Evolutionary conservation across 2,797 vertebrate species (phyloP).

Genomic region (Myotis daubentonii): DNA sequence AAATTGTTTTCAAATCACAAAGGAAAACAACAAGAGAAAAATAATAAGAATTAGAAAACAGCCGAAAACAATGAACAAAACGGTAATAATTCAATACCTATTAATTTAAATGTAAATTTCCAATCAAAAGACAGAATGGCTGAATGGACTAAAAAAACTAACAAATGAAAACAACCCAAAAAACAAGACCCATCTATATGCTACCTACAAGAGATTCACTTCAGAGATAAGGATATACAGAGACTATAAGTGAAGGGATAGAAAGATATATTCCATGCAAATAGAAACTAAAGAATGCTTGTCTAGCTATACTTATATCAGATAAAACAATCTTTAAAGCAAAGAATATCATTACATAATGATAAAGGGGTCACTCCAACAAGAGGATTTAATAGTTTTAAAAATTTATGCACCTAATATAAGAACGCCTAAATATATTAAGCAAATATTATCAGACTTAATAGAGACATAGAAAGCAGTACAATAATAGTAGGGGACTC

Average conservation of each 20-base stretch:
- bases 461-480: background rate
- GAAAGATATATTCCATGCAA: background rate
- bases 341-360: background rate
- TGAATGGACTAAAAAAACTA: background rate
- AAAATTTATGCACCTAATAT: background rate
- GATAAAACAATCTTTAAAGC: background rate
- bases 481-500: background rate
- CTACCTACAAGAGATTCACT: background rate
- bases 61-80: background rate
- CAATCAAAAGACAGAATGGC: background rate
- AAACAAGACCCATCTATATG: background rate
- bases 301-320: background rate
- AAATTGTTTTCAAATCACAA: background rate
- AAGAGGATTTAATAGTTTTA: background rate
- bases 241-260: background rate
- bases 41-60: background rate
- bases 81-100: background rate
- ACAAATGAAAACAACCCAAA: background rate
- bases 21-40: background rate
- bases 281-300: background rate
- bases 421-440: background rate
- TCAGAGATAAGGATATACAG: background rate
- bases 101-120: background rate
- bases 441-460: background rate
- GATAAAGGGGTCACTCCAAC: background rate